Base-by-base conservation (phyloP, 2,797 vertebrate genomes). In the Microchirus variegatus region DNA sequence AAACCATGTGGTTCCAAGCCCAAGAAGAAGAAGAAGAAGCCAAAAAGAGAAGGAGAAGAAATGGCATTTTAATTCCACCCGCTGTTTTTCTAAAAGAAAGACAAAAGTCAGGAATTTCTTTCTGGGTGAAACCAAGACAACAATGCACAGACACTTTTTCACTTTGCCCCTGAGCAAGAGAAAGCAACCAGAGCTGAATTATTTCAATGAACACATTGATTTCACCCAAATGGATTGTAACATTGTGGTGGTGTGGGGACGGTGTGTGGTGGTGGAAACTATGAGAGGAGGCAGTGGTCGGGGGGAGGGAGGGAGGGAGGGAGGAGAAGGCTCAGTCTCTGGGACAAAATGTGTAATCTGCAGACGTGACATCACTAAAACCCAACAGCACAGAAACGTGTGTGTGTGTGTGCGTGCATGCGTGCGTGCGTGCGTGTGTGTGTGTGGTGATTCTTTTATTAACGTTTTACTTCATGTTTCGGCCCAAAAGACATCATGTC, bases 201-300 rank as follows among this genome's bases (percentile, higher is more conserved):
- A 77, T 77, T 68, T 59, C 50, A 54, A 47, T 67, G 65, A 73
- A 45, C 58, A 50, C 71, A 78, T 55, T 83, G 58, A 82, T 73
- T 77, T 81, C 47, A 70, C 14, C 63, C 61, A 60, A 81, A 82
- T 81, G 73, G 54, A 63, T 35, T 59, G 50, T 45, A 79, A 45
- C 73, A 59, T 62, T 75, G 46, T 66, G 70, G 76, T 78, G 82
- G 61, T 85, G 87, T 46, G 70, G 47, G 72, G 48, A 52, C 62
- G 17, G 66, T 60, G 79, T 83, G 81, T 19, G 70, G 76, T 78
- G 82, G 61, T 85, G 87, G 89, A 92, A 92, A 91, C 65, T 84
- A 78, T 84, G 63, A 72, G 74, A 19, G 11, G 45, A 13, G 41
- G 31, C 5, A 49, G 17, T 1, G 14, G 37, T 5, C 15, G 9